phyloP scores from a whole-genome alignment of 2,888 invertebrate species.

The Electrophaes corylata region DNA sequence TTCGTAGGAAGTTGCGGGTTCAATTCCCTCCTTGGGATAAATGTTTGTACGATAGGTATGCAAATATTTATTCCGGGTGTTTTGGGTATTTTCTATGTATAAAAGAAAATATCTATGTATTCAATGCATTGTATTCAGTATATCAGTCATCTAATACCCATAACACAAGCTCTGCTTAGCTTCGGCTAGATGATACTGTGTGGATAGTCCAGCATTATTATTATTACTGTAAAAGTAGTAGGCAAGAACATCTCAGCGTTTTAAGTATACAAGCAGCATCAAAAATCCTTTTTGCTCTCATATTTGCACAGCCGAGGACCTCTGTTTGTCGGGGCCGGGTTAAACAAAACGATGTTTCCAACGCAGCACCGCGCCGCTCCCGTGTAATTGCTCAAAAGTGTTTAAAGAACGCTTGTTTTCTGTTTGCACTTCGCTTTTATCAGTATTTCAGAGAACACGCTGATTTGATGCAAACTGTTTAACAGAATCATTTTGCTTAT shows the following conservation, averaged over 20 bases:
- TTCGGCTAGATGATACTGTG: no score
- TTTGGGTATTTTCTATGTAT: no score
- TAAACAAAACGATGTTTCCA: slow-evolving; percentile 62
- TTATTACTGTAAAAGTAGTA: neutral
- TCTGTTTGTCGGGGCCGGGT: slow-evolving; percentile 49
- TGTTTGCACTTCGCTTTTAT: slow-evolving; percentile 45
- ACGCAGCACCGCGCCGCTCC: slow-evolving; percentile 45
- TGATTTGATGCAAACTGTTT: slow-evolving; percentile 1
- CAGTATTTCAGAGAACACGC: neutral
- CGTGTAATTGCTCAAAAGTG: slow-evolving; percentile 67
- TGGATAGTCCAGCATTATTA: no score
- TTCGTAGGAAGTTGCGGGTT: no score
- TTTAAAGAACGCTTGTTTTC: slow-evolving; percentile 68
- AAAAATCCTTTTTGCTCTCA: slow-evolving; percentile 43
- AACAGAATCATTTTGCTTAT: no score
- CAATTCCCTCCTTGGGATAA: no score
- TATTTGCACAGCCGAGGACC: slow-evolving; percentile 47
- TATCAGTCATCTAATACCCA: no score
- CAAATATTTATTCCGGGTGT: no score
- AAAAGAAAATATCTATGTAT: no score
- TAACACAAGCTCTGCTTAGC: no score
- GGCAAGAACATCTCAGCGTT: neutral
- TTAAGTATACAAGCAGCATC: slow-evolving; percentile 18
- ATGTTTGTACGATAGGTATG: no score
- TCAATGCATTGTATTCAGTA: no score